Evolutionary conservation across 30 jellyfish, hydroid and myxozoan species (phyloP).

Genomic region (Hydractinia symbiolongicarpus): DNA sequence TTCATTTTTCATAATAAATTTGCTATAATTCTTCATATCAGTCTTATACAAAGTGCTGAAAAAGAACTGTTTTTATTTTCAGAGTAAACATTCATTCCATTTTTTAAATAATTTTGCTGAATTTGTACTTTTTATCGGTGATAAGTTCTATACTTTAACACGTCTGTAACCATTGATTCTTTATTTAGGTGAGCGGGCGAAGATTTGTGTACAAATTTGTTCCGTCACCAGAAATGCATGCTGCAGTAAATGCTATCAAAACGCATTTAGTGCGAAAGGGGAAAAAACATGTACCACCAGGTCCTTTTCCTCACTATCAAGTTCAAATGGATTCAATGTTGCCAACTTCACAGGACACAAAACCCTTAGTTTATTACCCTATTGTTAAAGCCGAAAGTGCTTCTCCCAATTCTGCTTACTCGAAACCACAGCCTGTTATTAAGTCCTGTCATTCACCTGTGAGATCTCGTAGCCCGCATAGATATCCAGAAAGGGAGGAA

Average conservation of each 20-base stretch:
- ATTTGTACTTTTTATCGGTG: too few species aligned
- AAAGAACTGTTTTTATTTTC: too few species aligned
- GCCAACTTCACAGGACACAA: slow-evolving; percentile 10
- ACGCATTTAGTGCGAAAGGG: slow-evolving; percentile 28
- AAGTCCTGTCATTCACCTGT: slow-evolving; percentile 21
- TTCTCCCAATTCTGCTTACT: slow-evolving; percentile 28
- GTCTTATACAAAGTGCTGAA: too few species aligned
- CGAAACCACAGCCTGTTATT: background rate
- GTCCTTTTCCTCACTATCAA: slow-evolving; percentile 35
- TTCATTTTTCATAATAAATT: too few species aligned
- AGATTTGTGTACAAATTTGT: slow-evolving; percentile 91
- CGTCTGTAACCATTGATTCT: background rate
- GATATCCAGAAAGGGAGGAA: background rate
- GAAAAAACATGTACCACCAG: slow-evolving; percentile 14
- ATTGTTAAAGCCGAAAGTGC: slow-evolving; percentile 6
- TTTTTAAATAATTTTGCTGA: too few species aligned
- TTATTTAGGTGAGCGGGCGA: slow-evolving; percentile 87
- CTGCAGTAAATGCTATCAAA: slow-evolving; percentile 50
- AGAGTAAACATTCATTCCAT: too few species aligned
- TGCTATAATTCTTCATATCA: too few species aligned
- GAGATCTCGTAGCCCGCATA: slow-evolving; percentile 17
- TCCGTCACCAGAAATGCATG: slow-evolving; percentile 81
- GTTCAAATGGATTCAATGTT: background rate
- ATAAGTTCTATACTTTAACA: too few species aligned
- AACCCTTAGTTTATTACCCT: background rate